These are phyloP conservation scores for Mesocentrotus franciscanus DNA, from an alignment of 53 echinoderm and acorn worm genomes.

Conservation along the genomic window DNA sequence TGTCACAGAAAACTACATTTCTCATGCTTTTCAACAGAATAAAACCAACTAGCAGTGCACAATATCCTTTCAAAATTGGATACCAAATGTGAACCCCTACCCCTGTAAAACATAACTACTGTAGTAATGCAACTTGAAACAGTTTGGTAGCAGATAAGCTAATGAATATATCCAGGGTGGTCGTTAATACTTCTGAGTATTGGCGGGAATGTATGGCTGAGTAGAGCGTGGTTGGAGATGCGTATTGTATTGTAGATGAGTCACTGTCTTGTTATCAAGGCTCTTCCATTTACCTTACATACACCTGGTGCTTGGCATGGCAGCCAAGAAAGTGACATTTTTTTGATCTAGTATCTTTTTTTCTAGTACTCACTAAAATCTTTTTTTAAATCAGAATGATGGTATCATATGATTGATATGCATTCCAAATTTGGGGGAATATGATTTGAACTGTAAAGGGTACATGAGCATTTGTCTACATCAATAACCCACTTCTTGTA, in stretches of 20 bases:
- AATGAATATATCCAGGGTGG: slow-evolving; percentile 69
- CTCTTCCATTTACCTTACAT: slow-evolving; percentile 54
- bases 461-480: too few species aligned
- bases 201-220: slow-evolving; percentile 52
- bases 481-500: too few species aligned
- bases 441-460: too few species aligned
- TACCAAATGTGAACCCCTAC: background rate
- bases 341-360: background rate
- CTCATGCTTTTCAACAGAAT: background rate
- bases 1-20: background rate
- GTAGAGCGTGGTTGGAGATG: background rate
- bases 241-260: slow-evolving; percentile 37
- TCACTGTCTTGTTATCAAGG: slow-evolving; percentile 56
- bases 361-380: background rate
- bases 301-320: slow-evolving; percentile 22
- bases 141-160: slow-evolving; percentile 63
- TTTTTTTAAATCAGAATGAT: background rate
- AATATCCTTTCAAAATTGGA: background rate
- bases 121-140: background rate
- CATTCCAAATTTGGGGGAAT: too few species aligned
- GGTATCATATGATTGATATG: too few species aligned
- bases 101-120: background rate
- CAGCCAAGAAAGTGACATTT: background rate
- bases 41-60: background rate
- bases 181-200: background rate